Conservation (phyloP, 2,113 vertebrate genomes). For the Argyrosomus japonicus region DNA sequence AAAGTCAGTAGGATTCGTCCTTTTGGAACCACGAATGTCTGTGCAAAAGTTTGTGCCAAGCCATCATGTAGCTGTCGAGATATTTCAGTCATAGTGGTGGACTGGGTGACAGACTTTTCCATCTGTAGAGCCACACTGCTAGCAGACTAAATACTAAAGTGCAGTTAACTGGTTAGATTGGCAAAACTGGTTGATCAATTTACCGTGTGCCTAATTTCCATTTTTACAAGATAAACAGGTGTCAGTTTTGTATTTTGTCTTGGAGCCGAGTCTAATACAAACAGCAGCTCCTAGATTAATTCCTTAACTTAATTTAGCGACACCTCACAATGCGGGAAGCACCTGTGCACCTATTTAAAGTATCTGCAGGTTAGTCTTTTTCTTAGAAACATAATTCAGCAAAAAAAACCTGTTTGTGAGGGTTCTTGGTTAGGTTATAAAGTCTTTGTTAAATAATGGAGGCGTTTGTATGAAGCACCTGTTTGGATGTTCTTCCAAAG, state of each 20-base stretch:
- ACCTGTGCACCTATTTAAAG: constrained; percentile 2
- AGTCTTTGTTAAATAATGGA: background rate
- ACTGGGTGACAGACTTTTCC: background rate
- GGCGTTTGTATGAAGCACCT: constrained; percentile 18
- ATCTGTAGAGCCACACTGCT: background rate
- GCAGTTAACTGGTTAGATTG: background rate
- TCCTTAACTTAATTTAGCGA: background rate
- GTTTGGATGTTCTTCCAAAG: constrained; percentile 16
- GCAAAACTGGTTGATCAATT: background rate
- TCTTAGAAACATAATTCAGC: background rate
- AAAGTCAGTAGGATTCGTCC: background rate
- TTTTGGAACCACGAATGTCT: background rate
- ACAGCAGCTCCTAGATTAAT: background rate
- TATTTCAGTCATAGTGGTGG: background rate
- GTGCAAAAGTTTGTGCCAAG: background rate
- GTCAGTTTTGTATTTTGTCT: background rate
- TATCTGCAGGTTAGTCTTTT: background rate
- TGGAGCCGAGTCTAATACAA: background rate
- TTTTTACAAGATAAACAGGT: background rate
- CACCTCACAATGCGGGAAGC: constrained; percentile 5
- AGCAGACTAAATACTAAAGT: background rate
- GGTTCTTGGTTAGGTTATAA: background rate
- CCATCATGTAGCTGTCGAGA: background rate
- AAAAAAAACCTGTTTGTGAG: background rate
- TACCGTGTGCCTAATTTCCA: background rate